phyloP scores from a whole-genome alignment of 2,888 invertebrate genomes.

The Lepas anatifera region DNA sequence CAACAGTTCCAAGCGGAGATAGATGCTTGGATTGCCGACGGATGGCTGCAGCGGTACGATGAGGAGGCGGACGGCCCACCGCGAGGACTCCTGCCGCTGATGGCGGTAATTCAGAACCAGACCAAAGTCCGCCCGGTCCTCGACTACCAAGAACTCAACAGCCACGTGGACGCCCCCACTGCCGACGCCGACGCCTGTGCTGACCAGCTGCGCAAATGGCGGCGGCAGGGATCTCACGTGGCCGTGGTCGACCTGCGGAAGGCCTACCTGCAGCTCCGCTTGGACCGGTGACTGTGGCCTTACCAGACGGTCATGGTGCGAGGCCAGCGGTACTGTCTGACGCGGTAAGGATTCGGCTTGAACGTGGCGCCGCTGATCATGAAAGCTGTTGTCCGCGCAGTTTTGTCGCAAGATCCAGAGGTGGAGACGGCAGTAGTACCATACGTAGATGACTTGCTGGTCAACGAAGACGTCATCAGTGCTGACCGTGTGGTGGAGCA shows the following conservation, averaged over 20 bases:
- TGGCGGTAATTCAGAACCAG: neutral
- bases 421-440: constrained; percentile 1
- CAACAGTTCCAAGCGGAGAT: no score
- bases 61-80: neutral
- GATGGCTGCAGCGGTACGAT: neutral
- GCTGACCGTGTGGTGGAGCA: neutral
- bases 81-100: neutral
- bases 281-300: no score
- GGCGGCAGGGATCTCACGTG: neutral
- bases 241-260: constrained; percentile 13
- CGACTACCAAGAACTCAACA: constrained; percentile 15
- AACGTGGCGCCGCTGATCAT: constrained; percentile 8
- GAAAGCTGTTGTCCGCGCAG: neutral
- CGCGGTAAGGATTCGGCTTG: constrained; percentile 16
- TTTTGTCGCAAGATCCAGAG: neutral
- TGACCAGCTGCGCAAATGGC: constrained; percentile 13
- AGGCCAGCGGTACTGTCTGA: constrained; percentile 15
- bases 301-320: constrained; percentile 10
- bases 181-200: constrained; percentile 7
- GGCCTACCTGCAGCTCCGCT: no score
- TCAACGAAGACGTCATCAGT: constrained; percentile 14
- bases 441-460: constrained; percentile 17
- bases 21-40: neutral
- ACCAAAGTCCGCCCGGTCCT: constrained; percentile 14
- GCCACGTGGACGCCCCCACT: neutral